Base-by-base conservation (phyloP, 2,113 vertebrate species). In the Mustela nigripes region DNA sequence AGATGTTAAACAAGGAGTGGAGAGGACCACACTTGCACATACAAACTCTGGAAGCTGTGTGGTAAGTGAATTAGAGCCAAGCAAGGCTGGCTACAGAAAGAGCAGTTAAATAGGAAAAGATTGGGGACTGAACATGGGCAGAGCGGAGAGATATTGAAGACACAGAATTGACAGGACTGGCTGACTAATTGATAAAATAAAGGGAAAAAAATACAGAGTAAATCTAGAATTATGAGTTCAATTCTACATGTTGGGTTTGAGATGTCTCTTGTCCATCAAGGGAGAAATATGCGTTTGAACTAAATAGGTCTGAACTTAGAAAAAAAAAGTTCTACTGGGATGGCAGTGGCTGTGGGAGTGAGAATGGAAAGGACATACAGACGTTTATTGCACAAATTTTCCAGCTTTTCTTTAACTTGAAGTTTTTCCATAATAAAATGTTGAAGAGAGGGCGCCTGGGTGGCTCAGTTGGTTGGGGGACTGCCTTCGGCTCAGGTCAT, bases 121-220 rank as follows among this genome's bases (percentile, higher is more conserved):
- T 76, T 71, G 76, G 63, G 26, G 39, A 4, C 16, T 0, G 42
- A 62, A 67, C 10, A 53, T 79, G 85, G 79, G 22, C 16, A 15
- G 18, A 39, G 22, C 67, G 3, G 82, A 65, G 22, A 87, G 26
- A 48, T 71, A 36, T 42, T 36, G 81, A 79, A 83, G 71, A 94
- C 95, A 65, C 24, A 71, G 26, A 60, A 94, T 45, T 53, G 53
- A 22, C 28, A 71, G 24, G 48, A 63, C 26, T n/a, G 82, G n/a
- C 11, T 93, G 36, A 95, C 78, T 85, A 50, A 80, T 28, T 92
- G 16, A 56, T 48, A 89, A 76, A 21, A 48, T 45, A 74, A 74
- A 95, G 14, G 88, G 28, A 62, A 93, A 62, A 93, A 81, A 96
- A 81, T 58, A 81, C 91, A 94, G 39, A 26, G 16, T 76, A 42